Evolutionary conservation across 1,140 invertebrate genomes (phyloP), one percentile per base, ranked within the genome.

Genomic region (Epicauta chinensis): DNA sequence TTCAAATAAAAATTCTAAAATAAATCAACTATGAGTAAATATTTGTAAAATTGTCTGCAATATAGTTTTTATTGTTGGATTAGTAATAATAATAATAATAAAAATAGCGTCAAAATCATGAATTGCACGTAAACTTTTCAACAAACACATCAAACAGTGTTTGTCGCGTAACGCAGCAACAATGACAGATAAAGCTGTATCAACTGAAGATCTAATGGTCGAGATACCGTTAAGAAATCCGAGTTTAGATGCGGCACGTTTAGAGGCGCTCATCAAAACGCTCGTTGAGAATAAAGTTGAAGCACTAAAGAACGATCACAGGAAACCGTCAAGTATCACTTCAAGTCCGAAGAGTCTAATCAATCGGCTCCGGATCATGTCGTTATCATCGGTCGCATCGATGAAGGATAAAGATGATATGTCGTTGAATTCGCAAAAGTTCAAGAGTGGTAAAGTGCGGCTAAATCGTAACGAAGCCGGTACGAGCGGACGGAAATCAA

Each of bases 201-300:
- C 80, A 60, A 84, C 81, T 59, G 81, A 83, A 71, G 81, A 82
- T 44, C 49, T 66, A 13, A 23, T 23, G 23, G 23, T 23, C 4
- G 23, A 23, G 23, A 23, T 23, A 23, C 23, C 67, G 71, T 65
- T 29, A 59, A 49, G 38, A 50, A 39, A 42, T 34, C 40, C 42
- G 17, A 49, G 63, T 55, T 69, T 68, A 65, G 80, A 77, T 58
- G 75, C 81, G 65, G 72, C 78, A 40, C 76, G 78, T 56, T 73
- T 84, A 59, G 81, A 83, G 69, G 79, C 81, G 17, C 77, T 82
- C 35, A 67, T 84, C 48, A 77, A 81, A 14, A 79, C 80, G 47
- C 67, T 84, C 38, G 78, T 83, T 55, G 80, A 83, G 61, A 79
- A 77, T 44, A 83, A 83, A 68, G 80, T 69, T 10, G 64, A 67